These are phyloP conservation scores for Psittacula derbiana DNA, from an alignment of 2,797 vertebrate genomes.

Conservation along the genomic window DNA sequence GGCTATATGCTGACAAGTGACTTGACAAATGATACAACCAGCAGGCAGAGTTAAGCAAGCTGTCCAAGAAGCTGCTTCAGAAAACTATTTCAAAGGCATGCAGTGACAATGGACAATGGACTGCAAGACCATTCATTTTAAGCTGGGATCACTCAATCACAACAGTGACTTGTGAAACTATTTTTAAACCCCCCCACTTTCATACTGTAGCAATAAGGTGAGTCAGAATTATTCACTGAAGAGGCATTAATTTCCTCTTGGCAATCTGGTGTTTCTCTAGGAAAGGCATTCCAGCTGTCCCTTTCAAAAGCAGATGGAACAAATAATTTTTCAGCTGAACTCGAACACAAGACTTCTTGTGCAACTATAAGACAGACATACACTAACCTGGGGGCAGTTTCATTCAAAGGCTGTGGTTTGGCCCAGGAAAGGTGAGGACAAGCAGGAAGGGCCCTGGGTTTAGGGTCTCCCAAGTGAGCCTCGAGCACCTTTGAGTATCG, in stretches of 20 bases:
- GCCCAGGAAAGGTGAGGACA: constrained; percentile 98
- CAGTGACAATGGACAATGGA: rapidly evolving
- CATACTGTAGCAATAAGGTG: background rate
- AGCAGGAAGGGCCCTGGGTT: constrained; percentile 92
- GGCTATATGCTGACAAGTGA: background rate
- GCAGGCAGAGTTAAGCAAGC: background rate
- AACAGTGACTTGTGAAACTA: background rate
- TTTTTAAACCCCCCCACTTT: background rate
- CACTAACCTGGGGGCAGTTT: constrained; percentile 93
- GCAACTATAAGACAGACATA: background rate
- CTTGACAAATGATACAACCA: background rate
- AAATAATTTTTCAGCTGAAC: background rate
- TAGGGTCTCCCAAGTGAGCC: constrained; percentile 91
- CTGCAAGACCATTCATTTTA: background rate
- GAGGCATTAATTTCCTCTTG: background rate
- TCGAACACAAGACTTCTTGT: background rate
- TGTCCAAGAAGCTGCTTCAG: background rate
- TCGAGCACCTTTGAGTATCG: constrained; percentile 98
- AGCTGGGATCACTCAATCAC: background rate
- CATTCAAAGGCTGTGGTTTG: constrained; percentile 95
- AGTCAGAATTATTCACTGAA: background rate
- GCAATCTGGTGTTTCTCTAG: background rate
- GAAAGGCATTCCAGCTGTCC: background rate
- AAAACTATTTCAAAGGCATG: background rate
- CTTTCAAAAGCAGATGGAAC: background rate